Base-by-base conservation (phyloP, 2,113 vertebrate genomes). In the Myrmecobius fasciatus region DNA sequence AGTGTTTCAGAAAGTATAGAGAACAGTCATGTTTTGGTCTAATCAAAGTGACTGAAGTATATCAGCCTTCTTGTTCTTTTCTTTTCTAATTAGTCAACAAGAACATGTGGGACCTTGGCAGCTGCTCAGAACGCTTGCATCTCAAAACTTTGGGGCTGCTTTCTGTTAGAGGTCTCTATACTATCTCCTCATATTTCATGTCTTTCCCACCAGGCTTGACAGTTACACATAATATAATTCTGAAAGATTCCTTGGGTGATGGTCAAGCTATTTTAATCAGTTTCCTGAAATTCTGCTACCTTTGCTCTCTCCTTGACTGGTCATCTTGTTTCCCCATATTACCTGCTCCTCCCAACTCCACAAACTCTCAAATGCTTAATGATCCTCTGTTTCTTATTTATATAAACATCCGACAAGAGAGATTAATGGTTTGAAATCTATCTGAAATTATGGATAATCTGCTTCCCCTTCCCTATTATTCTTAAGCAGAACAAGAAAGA, bases 21-120 rank as follows among this genome's bases (percentile, higher is more conserved):
- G 46, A 75, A 94, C 96, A 93, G 46, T 25, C 0, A 52, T 91
- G 95, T 97, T 95, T 93, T 28, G 51, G n/a, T 60, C 43, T 88
- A 75, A 28, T 91, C 91, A 89, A 97, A 95, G 90, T 31, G 25
- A 89, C 54, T 91, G 75, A 51, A 94, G 95, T 46, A 93, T 91
- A 56, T 53, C 96, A 94, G 92, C 9, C 91, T 49, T 89, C 95
- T 94, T 43, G 89, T 48, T 94, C 91, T 94, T 14, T 92, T 94
- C 67, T 43, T 83, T 95, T 94, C 91, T 96, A 93, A 95, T 96
- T 94, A 52, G 0, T 92, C 90, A n/a, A 0, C 53, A 92, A 93
- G 90, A 0, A 53, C 46, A 26, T 0, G 67, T 48, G 91, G 95
- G n/a, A 0, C 20, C 53, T 91, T 88, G 52, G 5, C 75, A 60